Base-by-base conservation (phyloP, 2,113 vertebrate genomes). In the Panthera leo region DNA sequence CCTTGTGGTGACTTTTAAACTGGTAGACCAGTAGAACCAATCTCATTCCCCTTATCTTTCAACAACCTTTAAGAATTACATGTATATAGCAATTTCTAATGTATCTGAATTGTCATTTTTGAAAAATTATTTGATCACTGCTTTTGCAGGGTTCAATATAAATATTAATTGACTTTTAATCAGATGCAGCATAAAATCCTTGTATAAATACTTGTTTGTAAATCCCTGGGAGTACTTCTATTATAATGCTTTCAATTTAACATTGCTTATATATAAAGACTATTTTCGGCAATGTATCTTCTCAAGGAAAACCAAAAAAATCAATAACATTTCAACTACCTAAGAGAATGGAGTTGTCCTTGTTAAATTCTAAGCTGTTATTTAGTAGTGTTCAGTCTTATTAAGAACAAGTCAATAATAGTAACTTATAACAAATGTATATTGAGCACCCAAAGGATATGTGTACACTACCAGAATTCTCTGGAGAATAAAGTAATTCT, bases 271-370 rank as follows among this genome's bases (percentile, higher is more conserved):
- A 58, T 85, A 63, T 94, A 85, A 97, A 97, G 67, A 93, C n/a
- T 23, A 91, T 90, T 1, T 34, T 94, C 27, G 61, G 42, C 16
- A 61, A 96, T 96, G 65, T 34, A 75, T 36, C 42, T 95, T 98
- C 97, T 94, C 18, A 95, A 96, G 39, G 53, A 94, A 95, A 89
- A 91, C 51, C 42, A 65, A 51, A 93, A 94, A 96, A 89, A 96
- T 96, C 97, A 95, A 95, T 93, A 89, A 51, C 31, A 34, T 91
- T 88, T 97, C 88, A 95, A 96, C 88, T 71, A 65, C 73, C 84
- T 85, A 89, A 95, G 92, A 95, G 76, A 91, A 95, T 78, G 58
- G 15, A 95, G 78, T 95, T 94, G 67, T 83, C 36, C 68, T 91
- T 91, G 71, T 95, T 96, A 95, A 80, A 80, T 58, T 91, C 85